Conservation (phyloP, 2,113 vertebrate genomes). For the Ictalurus punctatus region DNA sequence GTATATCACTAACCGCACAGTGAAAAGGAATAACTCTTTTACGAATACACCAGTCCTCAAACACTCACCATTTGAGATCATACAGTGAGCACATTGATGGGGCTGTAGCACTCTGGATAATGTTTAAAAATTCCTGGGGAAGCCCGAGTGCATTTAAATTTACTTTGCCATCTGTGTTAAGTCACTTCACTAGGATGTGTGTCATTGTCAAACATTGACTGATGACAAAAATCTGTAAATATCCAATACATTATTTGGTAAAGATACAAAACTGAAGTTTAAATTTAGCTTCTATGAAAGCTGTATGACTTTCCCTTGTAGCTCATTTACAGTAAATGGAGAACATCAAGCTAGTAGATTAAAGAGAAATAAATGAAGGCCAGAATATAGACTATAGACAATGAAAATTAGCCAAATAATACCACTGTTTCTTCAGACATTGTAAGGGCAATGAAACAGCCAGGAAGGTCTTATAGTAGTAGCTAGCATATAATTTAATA, state of each 20-base stretch:
- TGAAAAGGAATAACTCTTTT: too few species aligned
- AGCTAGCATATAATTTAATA: background rate
- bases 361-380: background rate
- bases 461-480: background rate
- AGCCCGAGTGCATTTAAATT: too few species aligned
- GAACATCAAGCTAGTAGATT: background rate
- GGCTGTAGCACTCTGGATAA: too few species aligned
- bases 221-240: background rate
- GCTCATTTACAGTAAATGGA: background rate
- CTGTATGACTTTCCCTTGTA: background rate
- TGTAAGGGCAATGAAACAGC: background rate
- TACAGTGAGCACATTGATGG: too few species aligned
- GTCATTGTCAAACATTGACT: background rate
- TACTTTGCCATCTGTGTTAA: too few species aligned
- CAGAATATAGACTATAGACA: background rate
- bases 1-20: too few species aligned
- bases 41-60: too few species aligned
- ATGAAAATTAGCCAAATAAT: background rate
- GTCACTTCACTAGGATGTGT: background rate
- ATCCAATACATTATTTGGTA: background rate
- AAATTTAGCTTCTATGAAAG: background rate
- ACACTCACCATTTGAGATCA: too few species aligned
- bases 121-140: too few species aligned
- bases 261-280: background rate
- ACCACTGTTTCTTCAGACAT: background rate